Percentiles rank a stretch among this genome's conserved stretches.
phyloP scores from a whole-genome alignment of 2,113 vertebrate species.

The Chionodraco myersi region DNA sequence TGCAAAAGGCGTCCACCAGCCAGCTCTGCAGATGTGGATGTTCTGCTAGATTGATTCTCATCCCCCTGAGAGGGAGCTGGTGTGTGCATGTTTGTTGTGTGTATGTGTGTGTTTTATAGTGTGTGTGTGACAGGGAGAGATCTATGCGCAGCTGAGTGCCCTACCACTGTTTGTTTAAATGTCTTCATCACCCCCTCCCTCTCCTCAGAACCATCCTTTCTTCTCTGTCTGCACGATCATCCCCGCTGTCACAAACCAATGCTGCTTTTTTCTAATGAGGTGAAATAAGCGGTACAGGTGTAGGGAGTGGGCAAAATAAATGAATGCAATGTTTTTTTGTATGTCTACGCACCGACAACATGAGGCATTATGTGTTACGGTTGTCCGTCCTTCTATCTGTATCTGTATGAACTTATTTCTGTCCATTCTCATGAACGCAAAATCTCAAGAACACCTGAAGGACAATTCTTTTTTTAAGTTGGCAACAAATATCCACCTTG shows the following conservation, averaged over 20 bases:
- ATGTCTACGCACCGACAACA: no score
- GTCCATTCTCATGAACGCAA: no score
- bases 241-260: conserved; percentile 16
- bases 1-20: conserved; percentile 49
- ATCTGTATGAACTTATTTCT: no score
- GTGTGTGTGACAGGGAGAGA: conserved; percentile 30
- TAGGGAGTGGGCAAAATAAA: neutral
- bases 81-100: neutral
- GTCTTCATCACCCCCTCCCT: conserved; percentile 11
- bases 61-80: conserved; percentile 20
- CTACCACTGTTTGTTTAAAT: conserved; percentile 55
- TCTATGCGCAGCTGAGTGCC: conserved; percentile 34
- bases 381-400: no score
- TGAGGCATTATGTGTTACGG: no score
- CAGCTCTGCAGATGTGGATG: conserved; percentile 64
- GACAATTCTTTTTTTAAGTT: no score
- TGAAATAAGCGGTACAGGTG: neutral
- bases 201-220: conserved; percentile 18
- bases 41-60: conserved; percentile 65
- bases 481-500: no score
- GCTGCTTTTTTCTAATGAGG: conserved; percentile 43
- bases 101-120: neutral
- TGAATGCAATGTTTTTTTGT: neutral
- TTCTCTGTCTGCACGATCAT: conserved; percentile 17
- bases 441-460: no score